Base-by-base conservation (phyloP, 2,113 vertebrate species). In the Malurus cyaneus region DNA sequence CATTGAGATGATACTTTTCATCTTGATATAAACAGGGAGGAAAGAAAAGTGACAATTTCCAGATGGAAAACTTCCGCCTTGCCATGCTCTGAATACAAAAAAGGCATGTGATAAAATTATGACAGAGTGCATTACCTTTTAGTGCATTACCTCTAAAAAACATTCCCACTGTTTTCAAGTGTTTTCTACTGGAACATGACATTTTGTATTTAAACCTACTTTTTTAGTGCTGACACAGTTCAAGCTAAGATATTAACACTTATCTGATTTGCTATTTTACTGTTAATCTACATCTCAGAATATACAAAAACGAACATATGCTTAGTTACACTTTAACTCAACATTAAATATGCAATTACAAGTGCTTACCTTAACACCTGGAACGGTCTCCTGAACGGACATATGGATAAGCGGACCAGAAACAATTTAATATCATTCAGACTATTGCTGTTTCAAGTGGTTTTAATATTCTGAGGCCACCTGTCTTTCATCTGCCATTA, bases 1-100 rank as follows among this genome's bases (percentile, higher is more conserved):
- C 94, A 86, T 46, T 71, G 83, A 97, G 95, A 88, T 84, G 91
- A 83, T 97, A 97, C 23, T 97, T 95, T 86, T 94, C 96, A 84
- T 97, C 86, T 89, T 97, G 95, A 87, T 92, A 77, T 70, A 98
- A 97, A 94, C 91, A 97, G 61, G 96, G 86, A 96, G 98, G 98
- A 59, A 97, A 87, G 80, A 65, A 97, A 94, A 98, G 93, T 18
- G 97, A 96, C 67, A 98, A 97, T 88, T 95, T 95, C 94, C 97
- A 83, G 82, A 96, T 94, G 39, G 36, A 93, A 93, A 97, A 83
- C 84, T 96, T 98, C 94, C 98, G 97, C 66, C 91, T 97, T 90
- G 97, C 88, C 36, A 89, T 14, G 85, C 93, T 96, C 98, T 98
- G 86, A 59, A 92, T 70, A 94, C 85, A 96, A 96, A 94, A 70